A percentile compares a stretch with the other conserved stretches of the same genome.
These are phyloP conservation scores for Eulemur rufifrons DNA, from an alignment of 2,113 vertebrate species.

Conservation along the genomic window DNA sequence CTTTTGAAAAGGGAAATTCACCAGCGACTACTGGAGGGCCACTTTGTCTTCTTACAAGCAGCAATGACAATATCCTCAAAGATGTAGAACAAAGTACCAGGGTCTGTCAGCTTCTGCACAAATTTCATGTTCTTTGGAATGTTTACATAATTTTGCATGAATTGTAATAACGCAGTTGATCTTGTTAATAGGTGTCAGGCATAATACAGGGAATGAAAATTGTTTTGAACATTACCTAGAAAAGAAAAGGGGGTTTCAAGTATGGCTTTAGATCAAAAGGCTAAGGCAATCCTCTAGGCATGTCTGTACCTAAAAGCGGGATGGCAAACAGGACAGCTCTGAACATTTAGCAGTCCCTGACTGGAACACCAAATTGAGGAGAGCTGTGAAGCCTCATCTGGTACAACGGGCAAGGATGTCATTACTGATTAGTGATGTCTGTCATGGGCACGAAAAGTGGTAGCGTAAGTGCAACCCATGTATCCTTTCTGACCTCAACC, in stretches of 20 bases:
- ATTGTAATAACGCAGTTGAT: slow-evolving; percentile 35
- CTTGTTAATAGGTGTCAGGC: slow-evolving; percentile 35
- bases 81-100: neutral
- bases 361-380: neutral
- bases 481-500: neutral
- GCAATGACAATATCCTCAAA: neutral
- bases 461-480: no score
- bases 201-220: neutral
- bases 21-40: neutral
- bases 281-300: neutral
- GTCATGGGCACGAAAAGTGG: neutral
- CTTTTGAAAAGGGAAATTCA: neutral
- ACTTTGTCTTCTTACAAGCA: slow-evolving; percentile 15
- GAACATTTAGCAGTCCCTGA: neutral
- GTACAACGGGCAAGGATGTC: neutral
- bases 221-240: neutral
- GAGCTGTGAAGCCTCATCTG: neutral
- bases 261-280: neutral
- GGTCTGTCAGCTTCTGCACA: neutral
- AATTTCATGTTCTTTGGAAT: neutral
- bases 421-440: neutral
- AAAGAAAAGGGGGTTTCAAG: neutral
- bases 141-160: slow-evolving; percentile 55
- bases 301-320: neutral
- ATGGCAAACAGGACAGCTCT: neutral